Conservation (phyloP, 2,888 invertebrate species). For the Lepidochitona cinerea region DNA sequence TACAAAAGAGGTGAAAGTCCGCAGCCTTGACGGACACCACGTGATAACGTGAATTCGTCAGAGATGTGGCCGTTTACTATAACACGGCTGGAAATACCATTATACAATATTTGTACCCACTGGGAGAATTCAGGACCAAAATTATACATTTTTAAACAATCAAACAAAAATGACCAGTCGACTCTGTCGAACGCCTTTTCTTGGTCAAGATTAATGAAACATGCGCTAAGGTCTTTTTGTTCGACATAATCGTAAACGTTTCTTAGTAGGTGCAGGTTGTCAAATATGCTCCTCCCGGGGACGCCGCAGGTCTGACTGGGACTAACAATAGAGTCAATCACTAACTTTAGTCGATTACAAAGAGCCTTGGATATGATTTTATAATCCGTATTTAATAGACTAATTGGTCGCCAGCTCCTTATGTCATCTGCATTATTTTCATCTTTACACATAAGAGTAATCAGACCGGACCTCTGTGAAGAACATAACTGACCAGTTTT, state of each 20-base stretch:
- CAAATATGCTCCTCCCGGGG: slow-evolving; percentile 34
- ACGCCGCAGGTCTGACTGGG: slow-evolving; percentile 37
- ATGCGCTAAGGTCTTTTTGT: slow-evolving; percentile 26
- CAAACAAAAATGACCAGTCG: slow-evolving; percentile 31
- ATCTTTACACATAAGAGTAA: too few relatives aligned
- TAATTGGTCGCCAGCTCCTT: slow-evolving; percentile 42
- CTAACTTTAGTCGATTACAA: slow-evolving; percentile 23
- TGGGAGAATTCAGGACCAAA: slow-evolving; percentile 33
- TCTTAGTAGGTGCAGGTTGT: slow-evolving; percentile 33
- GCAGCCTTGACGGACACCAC: slow-evolving; percentile 9
- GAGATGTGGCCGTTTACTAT: background rate
- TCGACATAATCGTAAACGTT: slow-evolving; percentile 35
- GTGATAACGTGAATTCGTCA: background rate
- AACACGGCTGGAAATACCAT: background rate
- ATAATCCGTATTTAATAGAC: slow-evolving; percentile 36
- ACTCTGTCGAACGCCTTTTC: slow-evolving; percentile 44
- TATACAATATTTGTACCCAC: slow-evolving; percentile 26
- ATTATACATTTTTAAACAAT: slow-evolving; percentile 30
- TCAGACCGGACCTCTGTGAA: too few relatives aligned
- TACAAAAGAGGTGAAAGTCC: background rate
- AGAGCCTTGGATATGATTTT: slow-evolving; percentile 38
- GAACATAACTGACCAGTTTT: too few relatives aligned
- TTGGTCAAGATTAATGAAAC: slow-evolving; percentile 38
- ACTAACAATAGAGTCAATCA: slow-evolving; percentile 29
- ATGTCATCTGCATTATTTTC: too few relatives aligned